Conservation (phyloP, 2,888 invertebrate species). For the Masnerella sp. region DNA sequence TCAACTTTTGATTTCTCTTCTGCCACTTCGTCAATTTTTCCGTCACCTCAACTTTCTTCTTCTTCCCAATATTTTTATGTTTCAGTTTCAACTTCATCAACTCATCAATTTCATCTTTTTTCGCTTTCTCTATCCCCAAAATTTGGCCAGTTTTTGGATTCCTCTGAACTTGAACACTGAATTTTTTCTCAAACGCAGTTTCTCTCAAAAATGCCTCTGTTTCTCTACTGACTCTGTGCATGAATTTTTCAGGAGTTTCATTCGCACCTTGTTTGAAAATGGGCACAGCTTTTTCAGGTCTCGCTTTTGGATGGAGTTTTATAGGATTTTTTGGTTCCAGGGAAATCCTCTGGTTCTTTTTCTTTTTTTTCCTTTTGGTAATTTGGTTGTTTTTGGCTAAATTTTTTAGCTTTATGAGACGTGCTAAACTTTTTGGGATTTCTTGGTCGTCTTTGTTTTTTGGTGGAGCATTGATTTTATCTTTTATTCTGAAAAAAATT, state of each 20-base stretch:
- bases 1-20: constrained; percentile 79
- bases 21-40: constrained; percentile 79
- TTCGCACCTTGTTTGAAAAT: constrained; percentile 81
- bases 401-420: constrained; percentile 82
- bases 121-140: constrained; percentile 78
- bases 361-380: constrained; percentile 73
- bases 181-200: constrained; percentile 82
- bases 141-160: constrained; percentile 79
- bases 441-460: constrained; percentile 84
- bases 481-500: constrained; percentile 80
- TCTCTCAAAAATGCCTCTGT: constrained; percentile 82
- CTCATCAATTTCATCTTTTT: constrained; percentile 80
- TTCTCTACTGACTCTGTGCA: constrained; percentile 83
- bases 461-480: constrained; percentile 88
- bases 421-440: constrained; percentile 84
- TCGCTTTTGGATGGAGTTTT: constrained; percentile 67
- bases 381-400: constrained; percentile 77
- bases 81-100: constrained; percentile 77
- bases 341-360: constrained; percentile 70
- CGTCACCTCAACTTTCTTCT: constrained; percentile 47
- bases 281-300: constrained; percentile 79
- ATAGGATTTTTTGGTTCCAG: constrained; percentile 62
- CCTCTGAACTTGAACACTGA: constrained; percentile 80
- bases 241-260: constrained; percentile 82
- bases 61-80: constrained; percentile 73